Evolutionary conservation across 2,888 invertebrate species (phyloP).

Genomic region (Agrilus biguttatus): DNA sequence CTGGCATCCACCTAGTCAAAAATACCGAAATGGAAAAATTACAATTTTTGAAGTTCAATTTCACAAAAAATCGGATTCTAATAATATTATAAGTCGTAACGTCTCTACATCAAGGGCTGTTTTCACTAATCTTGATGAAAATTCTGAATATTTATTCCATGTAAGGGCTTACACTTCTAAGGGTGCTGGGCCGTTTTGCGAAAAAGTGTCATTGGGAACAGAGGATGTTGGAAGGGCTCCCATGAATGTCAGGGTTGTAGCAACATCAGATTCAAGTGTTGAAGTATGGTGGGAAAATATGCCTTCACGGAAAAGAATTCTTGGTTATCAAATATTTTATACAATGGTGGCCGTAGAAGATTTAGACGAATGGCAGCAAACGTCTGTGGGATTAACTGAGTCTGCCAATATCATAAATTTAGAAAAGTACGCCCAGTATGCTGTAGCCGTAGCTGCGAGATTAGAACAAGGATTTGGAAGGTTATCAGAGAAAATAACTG

Average conservation of each 20-base stretch:
- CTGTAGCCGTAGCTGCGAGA: constrained; percentile 76
- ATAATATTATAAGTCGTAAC: constrained; percentile 60
- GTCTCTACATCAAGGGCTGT: constrained; percentile 68
- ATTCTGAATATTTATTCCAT: constrained; percentile 84
- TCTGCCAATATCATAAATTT: constrained; percentile 79
- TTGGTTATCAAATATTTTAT: constrained; percentile 82
- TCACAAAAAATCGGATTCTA: constrained; percentile 74
- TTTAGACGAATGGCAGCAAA: constrained; percentile 80
- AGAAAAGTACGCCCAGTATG: constrained; percentile 81
- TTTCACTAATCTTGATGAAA: constrained; percentile 79
- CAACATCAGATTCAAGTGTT: constrained; percentile 83
- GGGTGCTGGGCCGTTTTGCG: constrained; percentile 85
- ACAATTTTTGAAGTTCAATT: constrained; percentile 85
- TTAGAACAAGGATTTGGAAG: constrained; percentile 70
- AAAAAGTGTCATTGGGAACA: constrained; percentile 65
- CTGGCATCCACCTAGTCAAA: constrained; percentile 74
- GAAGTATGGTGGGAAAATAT: constrained; percentile 93
- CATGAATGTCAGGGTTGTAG: constrained; percentile 78
- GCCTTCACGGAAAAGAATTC: constrained; percentile 67
- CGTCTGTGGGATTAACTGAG: constrained; percentile 70
- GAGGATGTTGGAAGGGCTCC: constrained; percentile 89
- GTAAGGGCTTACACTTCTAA: constrained; percentile 84
- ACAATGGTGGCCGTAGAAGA: constrained; percentile 88
- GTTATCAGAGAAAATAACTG: constrained; percentile 69
- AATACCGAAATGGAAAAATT: constrained; percentile 87